These are phyloP conservation scores for Urophycis tenuis DNA, from an alignment of 2,797 vertebrate species.

Conservation along the genomic window DNA sequence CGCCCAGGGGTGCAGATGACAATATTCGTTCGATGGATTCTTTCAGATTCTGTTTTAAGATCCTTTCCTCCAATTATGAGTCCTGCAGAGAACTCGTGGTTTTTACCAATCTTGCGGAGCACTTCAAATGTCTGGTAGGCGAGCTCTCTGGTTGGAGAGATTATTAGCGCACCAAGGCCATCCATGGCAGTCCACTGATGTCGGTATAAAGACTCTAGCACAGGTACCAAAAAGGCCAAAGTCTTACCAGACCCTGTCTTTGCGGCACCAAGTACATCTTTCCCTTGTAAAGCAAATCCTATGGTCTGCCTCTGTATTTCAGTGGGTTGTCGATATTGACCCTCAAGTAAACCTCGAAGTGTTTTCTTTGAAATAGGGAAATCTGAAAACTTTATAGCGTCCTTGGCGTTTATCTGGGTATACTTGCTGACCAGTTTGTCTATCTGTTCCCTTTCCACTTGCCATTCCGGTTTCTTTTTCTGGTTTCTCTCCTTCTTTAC, in stretches of 20 bases:
- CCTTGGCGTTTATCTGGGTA: constrained; percentile 76
- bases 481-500: constrained; percentile 63
- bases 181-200: constrained; percentile 89
- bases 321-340: constrained; percentile 83
- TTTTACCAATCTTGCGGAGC: constrained; percentile 88
- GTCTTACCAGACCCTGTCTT: constrained; percentile 97
- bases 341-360: constrained; percentile 77
- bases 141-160: constrained; percentile 92
- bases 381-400: constrained; percentile 86
- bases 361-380: constrained; percentile 94
- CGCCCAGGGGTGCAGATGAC: constrained; percentile 93
- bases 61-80: constrained; percentile 97
- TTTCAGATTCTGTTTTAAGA: constrained; percentile 78
- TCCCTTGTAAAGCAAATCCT: constrained; percentile 80
- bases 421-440: constrained; percentile 72
- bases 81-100: constrained; percentile 95
- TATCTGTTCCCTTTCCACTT: constrained; percentile 80
- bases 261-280: constrained; percentile 89
- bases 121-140: constrained; percentile 95
- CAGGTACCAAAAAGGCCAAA: constrained; percentile 87
- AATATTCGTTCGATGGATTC: constrained; percentile 91
- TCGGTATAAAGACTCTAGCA: constrained; percentile 85
- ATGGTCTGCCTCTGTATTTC: constrained; percentile 94
- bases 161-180: constrained; percentile 87
- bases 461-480: constrained; percentile 75